phyloP scores from a whole-genome alignment of 2,797 vertebrate genomes.

The Mormyrus hasselquistii region DNA sequence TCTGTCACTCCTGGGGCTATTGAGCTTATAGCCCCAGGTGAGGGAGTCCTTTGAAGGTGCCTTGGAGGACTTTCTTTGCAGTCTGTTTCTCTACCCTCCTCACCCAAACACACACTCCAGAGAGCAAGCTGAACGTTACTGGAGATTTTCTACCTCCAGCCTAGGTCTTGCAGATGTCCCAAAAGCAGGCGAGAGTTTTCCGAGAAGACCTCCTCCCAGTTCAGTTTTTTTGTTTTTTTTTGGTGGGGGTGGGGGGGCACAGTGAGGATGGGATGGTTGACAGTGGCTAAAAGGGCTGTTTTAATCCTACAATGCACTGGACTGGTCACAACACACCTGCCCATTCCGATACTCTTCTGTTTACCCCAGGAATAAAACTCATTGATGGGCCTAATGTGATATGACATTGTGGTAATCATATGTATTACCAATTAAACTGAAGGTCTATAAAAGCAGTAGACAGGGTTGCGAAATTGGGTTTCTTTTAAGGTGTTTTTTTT shows the following conservation, averaged over 20 bases:
- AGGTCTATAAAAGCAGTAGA: conserved; percentile 8
- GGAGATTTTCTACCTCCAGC: not conserved
- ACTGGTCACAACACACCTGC: not conserved
- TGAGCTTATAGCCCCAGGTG: not conserved
- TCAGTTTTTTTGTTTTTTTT: not conserved
- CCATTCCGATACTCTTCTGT: not conserved
- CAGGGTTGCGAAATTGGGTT: not conserved
- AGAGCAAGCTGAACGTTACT: not conserved
- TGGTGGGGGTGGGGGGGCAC: not conserved
- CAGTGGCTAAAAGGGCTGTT: not conserved
- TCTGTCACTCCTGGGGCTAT: not conserved
- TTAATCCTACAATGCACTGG: conserved; percentile 10
- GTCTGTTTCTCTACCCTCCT: not conserved
- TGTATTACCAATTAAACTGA: conserved; percentile 8
- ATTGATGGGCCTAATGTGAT: not conserved
- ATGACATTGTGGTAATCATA: not conserved
- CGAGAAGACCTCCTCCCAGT: not conserved
- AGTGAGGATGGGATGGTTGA: not conserved
- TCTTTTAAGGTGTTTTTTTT: not conserved
- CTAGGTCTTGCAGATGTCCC: not conserved
- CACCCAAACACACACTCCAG: not conserved
- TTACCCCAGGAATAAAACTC: not conserved
- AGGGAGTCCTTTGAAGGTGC: not conserved
- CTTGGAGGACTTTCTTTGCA: not conserved
- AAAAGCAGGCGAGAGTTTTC: not conserved